phyloP scores from a whole-genome alignment of 1,140 invertebrate species.

The Tetramorium simillimum region DNA sequence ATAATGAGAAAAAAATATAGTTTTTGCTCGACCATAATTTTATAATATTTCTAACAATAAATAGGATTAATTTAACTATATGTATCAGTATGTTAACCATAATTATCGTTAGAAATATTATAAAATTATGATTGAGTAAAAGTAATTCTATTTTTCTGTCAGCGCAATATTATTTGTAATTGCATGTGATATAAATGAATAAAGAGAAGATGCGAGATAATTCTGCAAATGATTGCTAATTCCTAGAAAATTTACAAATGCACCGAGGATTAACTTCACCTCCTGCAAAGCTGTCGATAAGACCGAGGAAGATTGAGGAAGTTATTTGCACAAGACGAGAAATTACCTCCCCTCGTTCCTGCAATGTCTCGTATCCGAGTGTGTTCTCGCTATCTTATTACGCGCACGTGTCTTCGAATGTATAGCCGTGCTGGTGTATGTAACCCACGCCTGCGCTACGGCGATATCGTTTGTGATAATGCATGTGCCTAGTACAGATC shows the following conservation, averaged over 20 bases:
- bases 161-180: too few species aligned
- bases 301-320: constrained; percentile 29
- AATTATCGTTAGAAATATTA: too few species aligned
- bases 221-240: not conserved
- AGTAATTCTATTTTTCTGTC: too few species aligned
- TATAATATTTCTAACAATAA: too few species aligned
- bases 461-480: constrained; percentile 74
- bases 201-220: not conserved
- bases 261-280: constrained; percentile 18
- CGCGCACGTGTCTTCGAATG: not conserved
- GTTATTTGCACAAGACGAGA: constrained; percentile 65
- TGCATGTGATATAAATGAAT: not conserved
- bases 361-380: constrained; percentile 8
- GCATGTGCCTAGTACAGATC: constrained; percentile 73
- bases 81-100: too few species aligned
- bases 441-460: constrained; percentile 62
- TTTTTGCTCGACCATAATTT: too few species aligned
- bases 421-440: constrained; percentile 28
- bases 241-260: constrained; percentile 48
- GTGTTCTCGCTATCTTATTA: constrained; percentile 36
- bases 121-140: too few species aligned
- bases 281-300: constrained; percentile 46
- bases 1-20: too few species aligned
- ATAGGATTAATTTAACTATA: too few species aligned
- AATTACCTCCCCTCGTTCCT: constrained; percentile 62